A percentile compares a stretch with the other conserved stretches of the same genome.
Conservation (phyloP, 2,888 invertebrate species). For the Litoditis marina region DNA sequence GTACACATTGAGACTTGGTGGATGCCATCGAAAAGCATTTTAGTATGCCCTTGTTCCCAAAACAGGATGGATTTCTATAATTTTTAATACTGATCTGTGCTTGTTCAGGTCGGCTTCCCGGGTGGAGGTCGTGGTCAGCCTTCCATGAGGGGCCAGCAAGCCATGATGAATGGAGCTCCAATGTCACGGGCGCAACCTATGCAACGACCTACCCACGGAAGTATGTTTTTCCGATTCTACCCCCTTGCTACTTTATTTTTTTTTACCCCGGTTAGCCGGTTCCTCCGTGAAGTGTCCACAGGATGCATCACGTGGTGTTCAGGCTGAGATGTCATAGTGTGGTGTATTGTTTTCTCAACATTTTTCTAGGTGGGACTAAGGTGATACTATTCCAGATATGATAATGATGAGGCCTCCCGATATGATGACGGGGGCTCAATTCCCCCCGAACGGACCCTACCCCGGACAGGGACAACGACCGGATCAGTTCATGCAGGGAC, state of each 20-base stretch:
- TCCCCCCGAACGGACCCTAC: conserved; percentile 12
- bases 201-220: conserved; percentile 12
- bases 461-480: conserved; percentile 16
- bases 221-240: neutral
- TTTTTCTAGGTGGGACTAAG: no score
- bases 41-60: neutral
- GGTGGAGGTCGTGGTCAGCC: conserved; percentile 18
- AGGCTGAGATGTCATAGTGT: no score
- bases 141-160: conserved; percentile 14
- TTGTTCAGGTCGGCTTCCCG: conserved; percentile 4
- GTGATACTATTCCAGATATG: no score
- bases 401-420: conserved; percentile 8
- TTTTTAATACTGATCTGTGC: neutral
- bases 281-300: no score
- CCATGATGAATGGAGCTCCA: conserved; percentile 30
- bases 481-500: conserved; percentile 18
- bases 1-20: no score
- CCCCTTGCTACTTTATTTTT: neutral
- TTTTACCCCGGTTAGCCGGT: neutral
- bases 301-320: no score
- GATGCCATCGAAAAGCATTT: neutral
- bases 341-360: no score
- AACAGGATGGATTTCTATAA: neutral
- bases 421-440: no score
- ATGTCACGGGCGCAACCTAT: conserved; percentile 16